Evolutionary conservation across 2,113 vertebrate genomes (phyloP), one percentile per base, ranked within the genome.

Genomic region (Physeter macrocephalus): DNA sequence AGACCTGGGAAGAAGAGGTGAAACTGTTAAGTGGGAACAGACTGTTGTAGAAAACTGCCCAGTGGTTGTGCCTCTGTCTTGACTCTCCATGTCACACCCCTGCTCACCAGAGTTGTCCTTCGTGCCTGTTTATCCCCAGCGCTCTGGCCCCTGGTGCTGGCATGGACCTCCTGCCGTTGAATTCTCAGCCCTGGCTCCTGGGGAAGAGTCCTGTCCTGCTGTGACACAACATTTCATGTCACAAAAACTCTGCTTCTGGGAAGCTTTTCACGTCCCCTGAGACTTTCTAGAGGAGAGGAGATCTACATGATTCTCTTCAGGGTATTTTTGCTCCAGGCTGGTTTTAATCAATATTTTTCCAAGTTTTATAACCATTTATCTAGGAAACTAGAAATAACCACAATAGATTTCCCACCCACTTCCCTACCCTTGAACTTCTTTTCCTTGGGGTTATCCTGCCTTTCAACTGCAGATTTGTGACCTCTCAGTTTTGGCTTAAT

Each of bases 401-500:
- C 49, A 25, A 2, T 31, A 54, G 61, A 41, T 13, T 27, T 46
- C 75, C 82, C 46, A 46, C 54, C 77, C 77, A 41, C 39, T 75
- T 95, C 82, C 49, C 14, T 8, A 2, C 25, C 85, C 96, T 89
- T 94, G 34, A 95, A 39, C 90, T 93, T 31, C 78, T 94, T 81
- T 80, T 89, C 96, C 46, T 92, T 92, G 94, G 97, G 96, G 96
- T 96, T 93, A 95, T 74, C 97, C 74, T 66, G 95, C 89, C 11
- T 62, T 95, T 62, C 43, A 62, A 66, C 92, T 96, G 90, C 67
- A 69, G 77, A 69, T 85, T 95, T 81, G 97, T 98, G 96, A 94
- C 96, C 98, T 95, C 96, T 96, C 96, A 93, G 97, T 94, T 98
- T 95, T 92, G 94, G 97, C 97, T 97, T 98, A 96, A 98, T 97